A percentile compares a stretch with the other conserved stretches of the same genome.
These are phyloP conservation scores for Smittia aterrima DNA, from an alignment of 2,888 invertebrate species.

Conservation along the genomic window DNA sequence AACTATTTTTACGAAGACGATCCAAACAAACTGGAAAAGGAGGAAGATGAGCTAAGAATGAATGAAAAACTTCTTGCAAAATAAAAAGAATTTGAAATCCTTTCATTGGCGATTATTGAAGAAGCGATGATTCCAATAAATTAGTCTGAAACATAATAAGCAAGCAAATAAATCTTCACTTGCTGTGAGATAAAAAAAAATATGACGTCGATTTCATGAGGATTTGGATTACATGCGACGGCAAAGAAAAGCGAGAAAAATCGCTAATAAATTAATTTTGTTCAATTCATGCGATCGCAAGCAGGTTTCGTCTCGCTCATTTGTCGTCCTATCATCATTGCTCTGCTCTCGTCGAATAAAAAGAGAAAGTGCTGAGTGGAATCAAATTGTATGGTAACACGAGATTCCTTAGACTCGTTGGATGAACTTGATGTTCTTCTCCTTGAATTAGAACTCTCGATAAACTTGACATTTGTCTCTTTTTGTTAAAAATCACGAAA, in stretches of 20 bases:
- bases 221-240: not conserved
- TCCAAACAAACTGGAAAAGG: no score
- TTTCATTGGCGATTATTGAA: no score
- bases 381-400: not conserved
- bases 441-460: not conserved
- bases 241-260: not conserved
- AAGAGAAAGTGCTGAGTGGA: not conserved
- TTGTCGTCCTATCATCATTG: not conserved
- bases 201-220: not conserved
- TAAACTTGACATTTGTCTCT: not conserved
- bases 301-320: slow-evolving; percentile 4
- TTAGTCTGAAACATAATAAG: not conserved
- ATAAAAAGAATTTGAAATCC: no score
- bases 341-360: no score
- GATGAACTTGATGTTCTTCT: not conserved
- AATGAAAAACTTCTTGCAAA: no score
- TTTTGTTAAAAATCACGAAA: not conserved
- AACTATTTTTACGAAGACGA: no score
- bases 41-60: no score
- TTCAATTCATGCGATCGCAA: not conserved
- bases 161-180: not conserved
- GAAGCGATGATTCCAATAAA: no score
- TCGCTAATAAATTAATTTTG: not conserved
- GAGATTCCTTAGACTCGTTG: not conserved
- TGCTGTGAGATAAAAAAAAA: not conserved